A percentile compares a stretch with the other conserved stretches of the same genome.
Evolutionary conservation across 2,888 invertebrate genomes (phyloP).

Genomic region (Lumbricus terrestris): DNA sequence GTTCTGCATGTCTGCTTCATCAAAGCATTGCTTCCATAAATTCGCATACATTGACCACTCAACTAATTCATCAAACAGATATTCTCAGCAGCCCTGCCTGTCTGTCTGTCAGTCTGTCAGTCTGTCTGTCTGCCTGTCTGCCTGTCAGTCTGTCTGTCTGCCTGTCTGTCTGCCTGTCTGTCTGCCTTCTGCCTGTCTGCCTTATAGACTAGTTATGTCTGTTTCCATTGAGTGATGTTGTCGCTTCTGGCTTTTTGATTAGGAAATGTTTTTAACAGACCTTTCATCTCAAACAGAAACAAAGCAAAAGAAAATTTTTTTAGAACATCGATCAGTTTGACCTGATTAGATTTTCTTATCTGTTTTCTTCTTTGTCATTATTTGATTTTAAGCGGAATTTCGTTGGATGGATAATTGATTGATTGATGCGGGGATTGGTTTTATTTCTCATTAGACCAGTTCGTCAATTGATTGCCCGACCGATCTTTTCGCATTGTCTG

Average conservation of each 20-base stretch:
- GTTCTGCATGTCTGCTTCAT: background rate
- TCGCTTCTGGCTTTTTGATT: background rate
- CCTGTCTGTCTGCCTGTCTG: background rate
- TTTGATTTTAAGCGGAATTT: background rate
- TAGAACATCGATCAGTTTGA: background rate
- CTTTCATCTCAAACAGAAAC: background rate
- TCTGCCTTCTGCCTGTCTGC: too few relatives aligned
- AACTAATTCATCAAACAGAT: background rate
- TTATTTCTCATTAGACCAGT: too few relatives aligned
- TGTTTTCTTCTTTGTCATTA: too few relatives aligned
- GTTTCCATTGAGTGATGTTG: background rate
- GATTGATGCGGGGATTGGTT: too few relatives aligned
- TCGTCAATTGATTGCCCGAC: too few relatives aligned
- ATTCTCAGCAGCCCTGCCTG: background rate
- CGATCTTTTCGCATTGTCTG: too few relatives aligned
- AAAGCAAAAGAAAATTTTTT: background rate
- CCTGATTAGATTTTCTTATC: background rate
- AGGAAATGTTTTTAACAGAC: background rate
- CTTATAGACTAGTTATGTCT: background rate
- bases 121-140: too few relatives aligned
- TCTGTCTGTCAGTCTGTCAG: background rate
- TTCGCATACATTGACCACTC: background rate
- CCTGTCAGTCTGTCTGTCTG: background rate
- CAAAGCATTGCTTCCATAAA: background rate
- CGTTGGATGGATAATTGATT: background rate